Percentiles rank a stretch among this genome's conserved stretches.
phyloP scores from a whole-genome alignment of 92 coral and sea anemone species.

The Epizoanthus stellaris region DNA sequence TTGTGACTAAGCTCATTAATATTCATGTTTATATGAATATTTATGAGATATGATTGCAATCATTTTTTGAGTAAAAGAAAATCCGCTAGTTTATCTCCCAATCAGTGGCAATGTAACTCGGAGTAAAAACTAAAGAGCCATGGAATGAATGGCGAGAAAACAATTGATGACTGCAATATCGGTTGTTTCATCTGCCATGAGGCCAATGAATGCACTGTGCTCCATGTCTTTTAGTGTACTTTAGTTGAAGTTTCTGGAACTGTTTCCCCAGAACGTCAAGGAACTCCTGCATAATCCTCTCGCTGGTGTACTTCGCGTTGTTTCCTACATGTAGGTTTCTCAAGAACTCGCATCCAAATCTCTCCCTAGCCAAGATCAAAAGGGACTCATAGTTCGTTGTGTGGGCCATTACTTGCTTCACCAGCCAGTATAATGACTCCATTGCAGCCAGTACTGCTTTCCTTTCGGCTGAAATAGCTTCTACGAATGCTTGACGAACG shows the following conservation, averaged over 20 bases:
- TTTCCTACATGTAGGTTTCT: background rate
- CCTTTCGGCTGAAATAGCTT: conserved; percentile 8
- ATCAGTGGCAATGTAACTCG: too few relatives aligned
- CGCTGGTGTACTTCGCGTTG: conserved; percentile 1
- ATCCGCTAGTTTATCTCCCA: too few relatives aligned
- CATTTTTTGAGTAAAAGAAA: too few relatives aligned
- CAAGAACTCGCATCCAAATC: conserved; percentile 1
- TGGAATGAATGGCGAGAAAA: too few relatives aligned
- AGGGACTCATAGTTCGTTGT: background rate
- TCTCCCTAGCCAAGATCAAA: background rate
- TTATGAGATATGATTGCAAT: too few relatives aligned
- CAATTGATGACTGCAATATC: background rate
- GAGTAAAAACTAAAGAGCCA: too few relatives aligned
- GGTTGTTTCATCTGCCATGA: conserved; percentile 2
- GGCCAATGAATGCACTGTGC: background rate
- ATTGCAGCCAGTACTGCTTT: conserved; percentile 4
- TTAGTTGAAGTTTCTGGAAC: background rate
- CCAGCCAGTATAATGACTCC: conserved; percentile 7
- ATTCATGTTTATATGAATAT: too few relatives aligned
- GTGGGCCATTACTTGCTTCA: background rate
- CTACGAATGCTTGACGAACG: background rate
- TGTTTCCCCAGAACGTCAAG: background rate
- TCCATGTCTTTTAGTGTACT: background rate
- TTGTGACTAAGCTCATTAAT: too few relatives aligned
- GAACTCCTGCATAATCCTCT: background rate